phyloP scores from a whole-genome alignment of 2,113 vertebrate genomes.

The Dasyornis broadbenti region DNA sequence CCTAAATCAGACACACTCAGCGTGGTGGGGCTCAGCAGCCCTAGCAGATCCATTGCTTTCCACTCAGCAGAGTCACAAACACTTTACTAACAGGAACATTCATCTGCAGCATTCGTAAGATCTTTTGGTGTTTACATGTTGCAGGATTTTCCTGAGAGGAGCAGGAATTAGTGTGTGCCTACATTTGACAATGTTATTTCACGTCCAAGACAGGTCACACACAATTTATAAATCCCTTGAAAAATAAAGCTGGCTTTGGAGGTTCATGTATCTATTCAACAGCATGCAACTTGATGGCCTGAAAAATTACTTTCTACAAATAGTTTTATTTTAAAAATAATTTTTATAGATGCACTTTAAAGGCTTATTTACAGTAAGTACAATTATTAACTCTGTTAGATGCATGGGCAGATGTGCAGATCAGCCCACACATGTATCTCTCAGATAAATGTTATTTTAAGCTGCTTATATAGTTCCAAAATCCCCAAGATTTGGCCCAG shows the following conservation, averaged over 20 bases:
- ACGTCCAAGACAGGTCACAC: neutral
- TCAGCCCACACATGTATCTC: neutral
- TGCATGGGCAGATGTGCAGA: neutral
- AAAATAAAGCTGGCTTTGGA: neutral
- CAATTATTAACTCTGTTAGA: neutral
- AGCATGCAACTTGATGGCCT: neutral
- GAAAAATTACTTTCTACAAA: neutral
- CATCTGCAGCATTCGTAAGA: neutral
- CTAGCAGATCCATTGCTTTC: neutral
- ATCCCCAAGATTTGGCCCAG: neutral
- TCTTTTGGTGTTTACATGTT: neutral
- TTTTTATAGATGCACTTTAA: neutral
- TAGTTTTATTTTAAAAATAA: slow-evolving; percentile 19
- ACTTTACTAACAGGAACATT: neutral
- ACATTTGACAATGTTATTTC: neutral
- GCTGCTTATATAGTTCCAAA: neutral
- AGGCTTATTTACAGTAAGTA: slow-evolving; percentile 32
- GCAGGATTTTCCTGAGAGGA: neutral
- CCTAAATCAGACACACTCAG: neutral
- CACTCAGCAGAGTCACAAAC: neutral
- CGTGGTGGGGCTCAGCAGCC: neutral
- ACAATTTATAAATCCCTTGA: neutral
- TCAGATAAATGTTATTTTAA: neutral
- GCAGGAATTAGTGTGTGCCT: neutral
- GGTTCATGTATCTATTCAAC: neutral